Conservation (phyloP, 2,113 vertebrate species). For the Epinephelus lanceolatus region DNA sequence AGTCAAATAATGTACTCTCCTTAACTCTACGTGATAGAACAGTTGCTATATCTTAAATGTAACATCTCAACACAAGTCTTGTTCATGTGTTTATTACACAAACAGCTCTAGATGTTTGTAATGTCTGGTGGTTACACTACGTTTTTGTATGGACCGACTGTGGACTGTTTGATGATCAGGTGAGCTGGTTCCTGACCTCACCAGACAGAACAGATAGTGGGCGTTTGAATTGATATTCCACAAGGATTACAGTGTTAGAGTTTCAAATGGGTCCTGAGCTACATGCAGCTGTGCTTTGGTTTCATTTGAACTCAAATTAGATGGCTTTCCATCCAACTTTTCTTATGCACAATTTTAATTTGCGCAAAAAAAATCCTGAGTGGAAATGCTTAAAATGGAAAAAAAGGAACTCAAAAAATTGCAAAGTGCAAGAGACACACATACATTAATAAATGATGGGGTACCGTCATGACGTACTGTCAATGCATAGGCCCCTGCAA, state of each 20-base stretch:
- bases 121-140: conserved; percentile 9
- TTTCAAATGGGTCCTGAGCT: background rate
- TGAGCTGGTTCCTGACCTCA: background rate
- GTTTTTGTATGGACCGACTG: background rate
- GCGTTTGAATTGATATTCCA: background rate
- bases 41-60: conserved; percentile 22
- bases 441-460: too few relatives aligned
- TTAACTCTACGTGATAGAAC: background rate
- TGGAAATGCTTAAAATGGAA: too few relatives aligned
- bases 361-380: too few relatives aligned
- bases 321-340: too few relatives aligned
- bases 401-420: too few relatives aligned
- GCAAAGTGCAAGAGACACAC: too few relatives aligned
- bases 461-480: too few relatives aligned
- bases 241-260: conserved; percentile 6
- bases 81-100: conserved; percentile 5
- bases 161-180: conserved; percentile 30
- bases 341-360: too few relatives aligned
- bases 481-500: too few relatives aligned
- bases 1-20: background rate
- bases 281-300: background rate
- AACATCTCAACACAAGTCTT: conserved; percentile 22
- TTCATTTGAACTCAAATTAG: background rate
- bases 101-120: conserved; percentile 5
- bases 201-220: background rate